Evolutionary conservation across 2,888 invertebrate species (phyloP).

Genomic region (Sipha maydis): DNA sequence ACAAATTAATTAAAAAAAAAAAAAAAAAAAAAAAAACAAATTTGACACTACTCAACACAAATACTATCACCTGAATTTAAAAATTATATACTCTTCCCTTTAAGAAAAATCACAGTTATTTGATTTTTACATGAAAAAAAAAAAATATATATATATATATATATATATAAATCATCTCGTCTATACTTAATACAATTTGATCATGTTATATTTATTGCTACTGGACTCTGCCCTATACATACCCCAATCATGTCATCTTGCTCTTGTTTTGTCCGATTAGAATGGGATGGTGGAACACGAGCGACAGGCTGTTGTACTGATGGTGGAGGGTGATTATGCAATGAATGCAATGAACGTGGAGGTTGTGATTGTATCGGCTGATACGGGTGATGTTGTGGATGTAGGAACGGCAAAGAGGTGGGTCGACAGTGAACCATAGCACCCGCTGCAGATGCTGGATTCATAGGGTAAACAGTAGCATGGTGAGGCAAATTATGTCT

Average conservation of each 20-base stretch:
- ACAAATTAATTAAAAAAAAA: neutral
- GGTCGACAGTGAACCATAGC: slow-evolving; percentile 58
- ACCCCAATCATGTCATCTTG: slow-evolving; percentile 60
- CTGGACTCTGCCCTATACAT: slow-evolving; percentile 60
- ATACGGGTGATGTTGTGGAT: slow-evolving; percentile 60
- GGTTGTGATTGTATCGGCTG: slow-evolving; percentile 53
- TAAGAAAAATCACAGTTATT: slow-evolving; percentile 56
- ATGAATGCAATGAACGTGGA: slow-evolving; percentile 54
- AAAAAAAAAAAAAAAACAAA: slow-evolving; percentile 31
- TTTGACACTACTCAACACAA: slow-evolving; percentile 4
- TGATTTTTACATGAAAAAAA: slow-evolving; percentile 19
- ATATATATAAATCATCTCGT: slow-evolving; percentile 14
- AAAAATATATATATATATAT: too few relatives aligned
- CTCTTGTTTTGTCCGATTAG: slow-evolving; percentile 59
- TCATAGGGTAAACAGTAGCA: slow-evolving; percentile 37
- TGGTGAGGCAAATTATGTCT: slow-evolving; percentile 53
- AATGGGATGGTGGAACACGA: slow-evolving; percentile 48
- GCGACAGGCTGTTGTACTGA: slow-evolving; percentile 51
- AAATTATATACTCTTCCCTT: slow-evolving; percentile 31
- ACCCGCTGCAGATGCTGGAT: slow-evolving; percentile 49
- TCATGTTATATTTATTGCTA: slow-evolving; percentile 59
- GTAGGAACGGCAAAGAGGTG: slow-evolving; percentile 59
- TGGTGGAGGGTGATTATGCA: slow-evolving; percentile 52
- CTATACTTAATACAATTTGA: slow-evolving; percentile 43
- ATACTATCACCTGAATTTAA: slow-evolving; percentile 30